Percentiles rank a stretch among this genome's conserved stretches.
Conservation (phyloP, 2,113 vertebrate genomes). For the Piliocolobus tephrosceles region DNA sequence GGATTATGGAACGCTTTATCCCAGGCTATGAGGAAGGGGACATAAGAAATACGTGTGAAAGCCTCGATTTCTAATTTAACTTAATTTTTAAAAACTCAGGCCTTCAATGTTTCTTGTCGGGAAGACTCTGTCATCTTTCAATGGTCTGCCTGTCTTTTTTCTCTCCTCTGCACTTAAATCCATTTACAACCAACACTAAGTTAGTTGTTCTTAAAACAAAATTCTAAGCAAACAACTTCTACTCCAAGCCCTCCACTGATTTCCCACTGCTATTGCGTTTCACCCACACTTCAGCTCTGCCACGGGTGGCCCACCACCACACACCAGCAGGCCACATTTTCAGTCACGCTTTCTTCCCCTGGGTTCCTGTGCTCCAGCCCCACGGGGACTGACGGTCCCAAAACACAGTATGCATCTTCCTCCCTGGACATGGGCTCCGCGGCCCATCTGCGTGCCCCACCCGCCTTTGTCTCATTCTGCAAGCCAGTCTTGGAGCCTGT, state of each 20-base stretch:
- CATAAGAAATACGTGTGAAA: not conserved
- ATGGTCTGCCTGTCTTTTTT: not conserved
- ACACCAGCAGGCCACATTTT: not conserved
- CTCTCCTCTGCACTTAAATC: not conserved
- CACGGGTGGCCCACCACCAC: not conserved
- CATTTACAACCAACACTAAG: too few relatives aligned
- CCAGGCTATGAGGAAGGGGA: not conserved
- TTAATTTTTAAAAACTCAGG: not conserved
- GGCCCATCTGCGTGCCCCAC: not conserved
- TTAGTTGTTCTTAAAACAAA: not conserved
- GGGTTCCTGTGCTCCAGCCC: not conserved
- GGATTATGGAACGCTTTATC: not conserved
- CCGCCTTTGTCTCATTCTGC: not conserved
- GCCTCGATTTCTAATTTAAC: not conserved
- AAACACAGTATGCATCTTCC: too few relatives aligned
- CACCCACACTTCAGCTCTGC: not conserved
- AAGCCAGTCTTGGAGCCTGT: not conserved
- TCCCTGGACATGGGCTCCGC: not conserved
- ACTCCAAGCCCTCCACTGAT: not conserved
- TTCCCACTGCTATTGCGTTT: not conserved
- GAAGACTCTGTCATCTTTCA: too few relatives aligned
- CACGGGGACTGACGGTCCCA: fast-evolving
- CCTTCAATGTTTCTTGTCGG: not conserved
- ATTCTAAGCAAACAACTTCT: too few relatives aligned
- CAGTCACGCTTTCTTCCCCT: not conserved